Conservation (phyloP, 2,797 vertebrate genomes). For the Euthynnus affinis region DNA sequence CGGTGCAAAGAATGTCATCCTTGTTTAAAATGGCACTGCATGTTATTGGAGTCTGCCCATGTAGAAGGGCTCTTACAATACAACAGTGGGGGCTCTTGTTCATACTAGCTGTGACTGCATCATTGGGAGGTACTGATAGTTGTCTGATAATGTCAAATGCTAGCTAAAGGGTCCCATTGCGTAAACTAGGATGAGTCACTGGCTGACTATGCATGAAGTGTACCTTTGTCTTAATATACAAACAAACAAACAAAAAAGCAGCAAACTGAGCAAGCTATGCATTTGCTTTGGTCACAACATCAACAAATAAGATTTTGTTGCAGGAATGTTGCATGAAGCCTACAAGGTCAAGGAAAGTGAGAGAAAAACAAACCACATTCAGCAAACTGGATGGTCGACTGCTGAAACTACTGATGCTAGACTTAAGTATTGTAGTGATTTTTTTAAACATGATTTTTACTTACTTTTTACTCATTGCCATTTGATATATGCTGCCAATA, state of each 20-base stretch:
- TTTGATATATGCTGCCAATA: neutral
- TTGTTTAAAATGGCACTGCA: conserved; percentile 65
- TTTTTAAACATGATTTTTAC: too few relatives aligned
- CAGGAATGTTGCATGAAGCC: conserved; percentile 14
- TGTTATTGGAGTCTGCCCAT: conserved; percentile 36
- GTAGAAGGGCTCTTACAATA: conserved; percentile 40
- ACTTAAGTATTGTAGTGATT: neutral
- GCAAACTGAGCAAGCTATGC: conserved; percentile 27
- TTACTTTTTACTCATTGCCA: neutral
- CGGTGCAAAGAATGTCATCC: conserved; percentile 62
- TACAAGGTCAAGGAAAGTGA: neutral
- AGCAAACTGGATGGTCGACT: neutral
- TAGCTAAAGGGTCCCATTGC: conserved; percentile 30
- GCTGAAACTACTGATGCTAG: neutral
- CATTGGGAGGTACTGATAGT: conserved; percentile 40
- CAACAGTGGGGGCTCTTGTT: conserved; percentile 76
- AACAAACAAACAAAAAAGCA: conserved; percentile 49
- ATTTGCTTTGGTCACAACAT: conserved; percentile 41
- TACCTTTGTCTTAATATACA: conserved; percentile 49
- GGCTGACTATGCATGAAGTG: conserved; percentile 47
- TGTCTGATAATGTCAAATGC: conserved; percentile 60
- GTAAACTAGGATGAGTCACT: conserved; percentile 62
- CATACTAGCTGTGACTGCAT: conserved; percentile 42
- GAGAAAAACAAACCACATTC: conserved; percentile 22
- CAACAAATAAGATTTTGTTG: conserved; percentile 29